Conservation (phyloP, 2,797 vertebrate species). For the Phalanger gymnotis region DNA sequence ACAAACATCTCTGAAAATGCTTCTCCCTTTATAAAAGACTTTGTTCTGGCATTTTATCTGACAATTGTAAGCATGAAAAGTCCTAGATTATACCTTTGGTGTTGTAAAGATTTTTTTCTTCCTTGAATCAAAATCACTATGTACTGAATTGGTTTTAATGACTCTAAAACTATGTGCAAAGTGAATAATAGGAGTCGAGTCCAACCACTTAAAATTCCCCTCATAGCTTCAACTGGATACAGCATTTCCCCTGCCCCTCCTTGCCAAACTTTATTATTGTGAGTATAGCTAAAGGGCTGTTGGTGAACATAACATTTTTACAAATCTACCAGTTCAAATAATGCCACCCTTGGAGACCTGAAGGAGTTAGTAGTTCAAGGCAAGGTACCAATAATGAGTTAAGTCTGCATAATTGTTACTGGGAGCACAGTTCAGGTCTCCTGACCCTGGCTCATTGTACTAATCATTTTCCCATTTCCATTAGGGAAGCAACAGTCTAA, state of each 20-base stretch:
- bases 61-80: constrained; percentile 46
- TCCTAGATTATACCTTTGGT: constrained; percentile 11
- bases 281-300: constrained; percentile 59
- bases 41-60: neutral
- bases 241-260: constrained; percentile 32
- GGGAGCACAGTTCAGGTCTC: neutral
- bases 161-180: constrained; percentile 56
- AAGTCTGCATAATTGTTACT: neutral
- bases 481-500: constrained; percentile 7
- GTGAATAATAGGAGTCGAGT: constrained; percentile 56
- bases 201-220: constrained; percentile 71
- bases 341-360: constrained; percentile 10
- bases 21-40: neutral
- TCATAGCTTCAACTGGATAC: constrained; percentile 46
- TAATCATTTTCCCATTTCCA: constrained; percentile 46
- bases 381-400: constrained; percentile 25
- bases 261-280: constrained; percentile 47
- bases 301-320: constrained; percentile 35
- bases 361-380: constrained; percentile 1
- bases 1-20: constrained; percentile 32
- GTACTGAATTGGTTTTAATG: neutral
- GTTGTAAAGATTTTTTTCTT: neutral
- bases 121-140: constrained; percentile 17
- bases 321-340: neutral
- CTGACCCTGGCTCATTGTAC: constrained; percentile 2